Percentiles rank a stretch among this genome's conserved stretches.
Conservation (phyloP, 2,113 vertebrate genomes). For the Dolichallabes microphthalmus region DNA sequence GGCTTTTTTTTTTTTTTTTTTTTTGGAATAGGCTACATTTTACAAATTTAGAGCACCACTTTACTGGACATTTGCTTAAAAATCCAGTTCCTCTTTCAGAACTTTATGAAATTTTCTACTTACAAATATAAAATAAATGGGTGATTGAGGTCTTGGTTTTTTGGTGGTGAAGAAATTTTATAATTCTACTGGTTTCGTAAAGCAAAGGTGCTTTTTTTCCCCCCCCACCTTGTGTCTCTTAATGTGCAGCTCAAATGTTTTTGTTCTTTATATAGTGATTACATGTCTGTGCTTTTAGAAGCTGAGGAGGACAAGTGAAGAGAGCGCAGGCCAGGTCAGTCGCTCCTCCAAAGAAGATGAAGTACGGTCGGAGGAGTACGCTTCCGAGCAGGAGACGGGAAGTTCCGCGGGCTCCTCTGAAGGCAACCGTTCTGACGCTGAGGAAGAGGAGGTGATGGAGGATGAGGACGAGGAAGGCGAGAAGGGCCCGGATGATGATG, state of each 20-base stretch:
- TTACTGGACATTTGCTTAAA: not conserved
- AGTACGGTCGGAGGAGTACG: slow-evolving; percentile 87
- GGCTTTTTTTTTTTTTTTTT: no score
- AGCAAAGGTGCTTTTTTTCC: not conserved
- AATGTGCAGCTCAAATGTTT: not conserved
- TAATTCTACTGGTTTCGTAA: not conserved
- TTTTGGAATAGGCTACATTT: not conserved
- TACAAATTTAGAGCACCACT: not conserved
- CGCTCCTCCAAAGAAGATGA: slow-evolving; percentile 84
- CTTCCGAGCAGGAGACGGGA: slow-evolving; percentile 83
- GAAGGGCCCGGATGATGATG: slow-evolving; percentile 61
- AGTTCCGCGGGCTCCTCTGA: slow-evolving; percentile 84
- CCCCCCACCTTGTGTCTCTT: not conserved
- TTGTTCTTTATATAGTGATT: not conserved
- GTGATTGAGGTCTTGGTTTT: not conserved
- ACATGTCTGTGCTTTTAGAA: slow-evolving; percentile 69
- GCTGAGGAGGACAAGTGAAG: slow-evolving; percentile 75
- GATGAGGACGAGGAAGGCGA: slow-evolving; percentile 65
- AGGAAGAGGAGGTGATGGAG: slow-evolving; percentile 72
- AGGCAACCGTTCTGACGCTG: slow-evolving; percentile 75
- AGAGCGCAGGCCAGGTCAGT: slow-evolving; percentile 73
- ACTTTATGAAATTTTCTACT: not conserved
- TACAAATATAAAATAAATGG: not conserved
- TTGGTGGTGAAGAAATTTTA: not conserved
- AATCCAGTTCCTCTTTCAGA: not conserved